These are phyloP conservation scores for Phylloscopus whistleri DNA, from an alignment of 2,113 vertebrate genomes.

Conservation along the genomic window DNA sequence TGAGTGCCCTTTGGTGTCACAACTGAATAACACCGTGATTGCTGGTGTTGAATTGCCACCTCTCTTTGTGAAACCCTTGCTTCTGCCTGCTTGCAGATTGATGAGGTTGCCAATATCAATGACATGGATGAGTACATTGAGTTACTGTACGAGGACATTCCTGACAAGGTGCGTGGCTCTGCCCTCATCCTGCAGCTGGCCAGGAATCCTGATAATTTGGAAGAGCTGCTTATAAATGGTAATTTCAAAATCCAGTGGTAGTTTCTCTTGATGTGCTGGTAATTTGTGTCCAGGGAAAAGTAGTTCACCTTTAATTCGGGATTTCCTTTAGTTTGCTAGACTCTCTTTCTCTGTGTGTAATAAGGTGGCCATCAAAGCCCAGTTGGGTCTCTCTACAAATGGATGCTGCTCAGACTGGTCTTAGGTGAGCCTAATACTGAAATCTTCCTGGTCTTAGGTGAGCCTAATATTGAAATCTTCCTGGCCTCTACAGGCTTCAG, in stretches of 20 bases:
- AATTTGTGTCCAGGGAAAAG: background rate
- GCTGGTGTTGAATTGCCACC: background rate
- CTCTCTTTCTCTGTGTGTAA: background rate
- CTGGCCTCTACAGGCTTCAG: background rate
- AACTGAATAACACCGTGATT: background rate
- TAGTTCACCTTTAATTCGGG: background rate
- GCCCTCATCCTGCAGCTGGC: constrained; percentile 90
- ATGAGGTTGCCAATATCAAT: constrained; percentile 90
- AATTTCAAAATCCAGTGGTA: background rate
- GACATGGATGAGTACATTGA: constrained; percentile 91
- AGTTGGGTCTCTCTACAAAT: background rate
- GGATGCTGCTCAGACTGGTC: background rate
- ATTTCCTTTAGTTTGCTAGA: background rate
- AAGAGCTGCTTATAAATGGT: constrained; percentile 90
- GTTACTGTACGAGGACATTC: constrained; percentile 89
- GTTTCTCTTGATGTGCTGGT: background rate
- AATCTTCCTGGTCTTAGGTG: background rate
- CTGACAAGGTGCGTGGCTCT: constrained; percentile 89
- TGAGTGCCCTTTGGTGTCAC: background rate
- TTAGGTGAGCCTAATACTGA: background rate
- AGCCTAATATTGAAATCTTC: background rate
- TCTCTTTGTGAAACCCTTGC: background rate
- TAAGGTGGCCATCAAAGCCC: background rate
- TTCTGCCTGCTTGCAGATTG: constrained; percentile 76
- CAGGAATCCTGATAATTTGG: constrained; percentile 89